Percentiles rank a stretch among this genome's conserved stretches.
phyloP scores from a whole-genome alignment of 2,113 vertebrate genomes.

The Hydrochoerus hydrochaeris region DNA sequence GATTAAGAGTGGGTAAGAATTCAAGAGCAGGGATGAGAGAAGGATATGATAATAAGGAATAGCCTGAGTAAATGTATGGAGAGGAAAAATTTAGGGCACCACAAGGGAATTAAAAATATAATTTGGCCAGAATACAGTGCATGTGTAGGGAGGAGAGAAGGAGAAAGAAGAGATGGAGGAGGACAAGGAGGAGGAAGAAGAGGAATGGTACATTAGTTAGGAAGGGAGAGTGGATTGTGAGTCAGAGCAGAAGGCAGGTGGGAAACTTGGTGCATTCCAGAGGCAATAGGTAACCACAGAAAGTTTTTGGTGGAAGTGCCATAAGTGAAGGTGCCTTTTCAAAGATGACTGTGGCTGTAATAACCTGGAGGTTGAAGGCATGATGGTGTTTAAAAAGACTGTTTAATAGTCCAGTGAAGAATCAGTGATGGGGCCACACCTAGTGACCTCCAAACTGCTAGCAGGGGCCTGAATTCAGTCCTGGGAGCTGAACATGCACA shows the following conservation, averaged over 20 bases:
- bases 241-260: not conserved
- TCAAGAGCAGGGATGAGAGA: not conserved
- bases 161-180: not conserved
- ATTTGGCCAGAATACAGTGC: not conserved
- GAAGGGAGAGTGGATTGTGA: not conserved
- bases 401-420: not conserved
- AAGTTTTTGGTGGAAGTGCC: not conserved
- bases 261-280: constrained; percentile 22
- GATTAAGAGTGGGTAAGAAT: not conserved
- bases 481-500: too few relatives aligned
- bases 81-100: not conserved
- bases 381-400: not conserved
- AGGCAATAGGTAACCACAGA: not conserved
- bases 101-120: not conserved
- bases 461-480: too few relatives aligned
- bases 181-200: not conserved
- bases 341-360: not conserved
- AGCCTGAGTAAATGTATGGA: not conserved
- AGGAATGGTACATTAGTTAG: not conserved
- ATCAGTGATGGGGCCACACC: not conserved
- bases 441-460: too few relatives aligned
- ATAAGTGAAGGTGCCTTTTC: not conserved
- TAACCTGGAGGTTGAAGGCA: not conserved
- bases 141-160: not conserved
- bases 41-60: not conserved